Percentiles rank a stretch among this genome's conserved stretches.
Conservation (phyloP, 2,797 vertebrate species). For the Crenuchus spilurus region DNA sequence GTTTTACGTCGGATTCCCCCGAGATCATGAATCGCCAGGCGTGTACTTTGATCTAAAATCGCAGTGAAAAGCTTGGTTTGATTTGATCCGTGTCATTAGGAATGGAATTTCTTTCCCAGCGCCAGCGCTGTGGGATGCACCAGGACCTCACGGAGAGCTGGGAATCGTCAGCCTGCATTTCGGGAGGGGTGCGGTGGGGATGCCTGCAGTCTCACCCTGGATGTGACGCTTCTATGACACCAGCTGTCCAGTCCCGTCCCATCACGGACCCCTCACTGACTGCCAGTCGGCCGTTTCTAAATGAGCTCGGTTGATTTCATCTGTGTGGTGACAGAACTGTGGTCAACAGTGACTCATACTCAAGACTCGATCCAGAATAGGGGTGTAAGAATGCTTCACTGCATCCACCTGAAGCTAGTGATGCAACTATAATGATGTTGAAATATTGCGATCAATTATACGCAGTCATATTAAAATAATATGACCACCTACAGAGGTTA, state of each 20-base stretch:
- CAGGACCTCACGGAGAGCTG: slow-evolving; percentile 11
- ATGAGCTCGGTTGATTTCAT: not conserved
- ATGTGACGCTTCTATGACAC: slow-evolving; percentile 48
- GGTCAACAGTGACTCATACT: too few relatives aligned
- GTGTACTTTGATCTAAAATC: not conserved
- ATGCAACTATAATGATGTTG: too few relatives aligned
- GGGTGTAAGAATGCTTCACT: too few relatives aligned
- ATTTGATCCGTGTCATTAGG: slow-evolving; percentile 21
- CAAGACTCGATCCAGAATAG: too few relatives aligned
- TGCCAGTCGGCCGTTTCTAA: slow-evolving; percentile 37
- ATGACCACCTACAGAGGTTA: too few relatives aligned
- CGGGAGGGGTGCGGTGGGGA: slow-evolving; percentile 31
- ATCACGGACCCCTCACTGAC: slow-evolving; percentile 12
- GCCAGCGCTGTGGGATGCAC: not conserved
- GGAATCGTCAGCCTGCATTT: slow-evolving; percentile 28
- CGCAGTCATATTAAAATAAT: too few relatives aligned
- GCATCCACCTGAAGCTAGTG: too few relatives aligned
- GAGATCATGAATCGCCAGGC: not conserved
- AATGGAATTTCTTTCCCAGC: not conserved
- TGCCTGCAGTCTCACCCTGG: slow-evolving; percentile 34
- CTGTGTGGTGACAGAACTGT: not conserved
- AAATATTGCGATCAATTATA: too few relatives aligned
- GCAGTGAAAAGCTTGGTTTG: slow-evolving; percentile 5
- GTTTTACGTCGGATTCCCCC: not conserved
- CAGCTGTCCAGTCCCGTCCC: slow-evolving; percentile 28